A percentile compares a stretch with the other conserved stretches of the same genome.
phyloP scores from a whole-genome alignment of 2,888 invertebrate species.

The Portevinia maculata region DNA sequence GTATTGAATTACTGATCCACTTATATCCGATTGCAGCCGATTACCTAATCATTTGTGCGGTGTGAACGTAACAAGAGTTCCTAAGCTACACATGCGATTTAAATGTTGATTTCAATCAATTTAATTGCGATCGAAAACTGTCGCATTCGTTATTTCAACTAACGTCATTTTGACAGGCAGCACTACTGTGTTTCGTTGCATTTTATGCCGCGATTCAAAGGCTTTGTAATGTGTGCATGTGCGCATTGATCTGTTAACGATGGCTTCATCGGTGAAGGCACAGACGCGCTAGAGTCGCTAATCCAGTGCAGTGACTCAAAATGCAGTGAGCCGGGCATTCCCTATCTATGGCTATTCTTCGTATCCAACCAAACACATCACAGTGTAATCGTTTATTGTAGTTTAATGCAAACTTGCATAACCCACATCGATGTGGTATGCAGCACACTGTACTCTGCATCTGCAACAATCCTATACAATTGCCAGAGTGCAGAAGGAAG shows the following conservation, averaged over 20 bases:
- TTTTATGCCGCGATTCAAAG: background rate
- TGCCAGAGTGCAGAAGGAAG: slow-evolving; percentile 51
- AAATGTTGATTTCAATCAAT: slow-evolving; percentile 53
- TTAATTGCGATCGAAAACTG: slow-evolving; percentile 67
- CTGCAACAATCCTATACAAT: slow-evolving; percentile 56
- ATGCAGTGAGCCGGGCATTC: slow-evolving; percentile 10
- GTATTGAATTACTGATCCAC: slow-evolving; percentile 32
- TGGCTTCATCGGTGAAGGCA: slow-evolving; percentile 20
- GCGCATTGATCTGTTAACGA: slow-evolving; percentile 23
- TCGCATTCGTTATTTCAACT: slow-evolving; percentile 27
- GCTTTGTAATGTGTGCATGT: background rate
- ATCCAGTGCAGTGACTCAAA: slow-evolving; percentile 15
- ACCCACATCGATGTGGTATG: slow-evolving; percentile 38
- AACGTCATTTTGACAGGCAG: slow-evolving; percentile 24
- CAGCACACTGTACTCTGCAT: slow-evolving; percentile 26
- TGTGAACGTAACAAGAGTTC: slow-evolving; percentile 7
- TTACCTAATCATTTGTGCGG: slow-evolving; percentile 18
- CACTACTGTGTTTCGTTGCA: background rate
- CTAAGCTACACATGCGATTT: slow-evolving; percentile 27
- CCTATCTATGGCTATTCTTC: slow-evolving; percentile 10
- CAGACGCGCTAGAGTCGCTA: slow-evolving; percentile 6
- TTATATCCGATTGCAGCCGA: slow-evolving; percentile 10
- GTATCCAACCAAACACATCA: slow-evolving; percentile 22
- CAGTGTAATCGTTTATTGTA: slow-evolving; percentile 54
- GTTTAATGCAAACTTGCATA: slow-evolving; percentile 61